Conservation (phyloP, 2,888 invertebrate genomes). For the Lasioglossum lativentre region DNA sequence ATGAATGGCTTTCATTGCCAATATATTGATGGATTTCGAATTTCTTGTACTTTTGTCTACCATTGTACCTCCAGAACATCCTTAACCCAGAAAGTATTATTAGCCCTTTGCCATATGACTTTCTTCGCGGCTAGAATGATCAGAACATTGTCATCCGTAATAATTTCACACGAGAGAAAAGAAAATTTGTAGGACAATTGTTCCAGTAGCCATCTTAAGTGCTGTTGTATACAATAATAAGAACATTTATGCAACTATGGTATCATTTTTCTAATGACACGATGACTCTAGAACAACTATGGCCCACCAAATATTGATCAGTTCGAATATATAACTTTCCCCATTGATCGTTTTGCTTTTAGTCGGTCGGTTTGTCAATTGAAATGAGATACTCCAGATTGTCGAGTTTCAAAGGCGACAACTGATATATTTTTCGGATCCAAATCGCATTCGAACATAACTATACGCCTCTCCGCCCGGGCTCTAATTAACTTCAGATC, state of each 20-base stretch:
- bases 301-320: not conserved
- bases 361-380: not conserved
- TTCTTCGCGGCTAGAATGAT: not conserved
- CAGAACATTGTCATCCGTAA: not conserved
- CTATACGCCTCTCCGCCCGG: constrained; percentile 49
- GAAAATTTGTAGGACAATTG: too few species aligned
- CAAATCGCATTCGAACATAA: constrained; percentile 35
- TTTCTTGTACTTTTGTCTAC: too few species aligned
- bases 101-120: not conserved
- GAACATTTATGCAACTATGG: not conserved
- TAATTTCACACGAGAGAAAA: not conserved
- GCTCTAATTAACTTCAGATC: constrained; percentile 69
- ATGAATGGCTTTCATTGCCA: too few species aligned
- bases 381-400: not conserved
- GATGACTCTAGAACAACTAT: too few species aligned
- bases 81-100: not conserved
- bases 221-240: too few species aligned
- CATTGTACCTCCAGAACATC: too few species aligned
- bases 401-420: not conserved
- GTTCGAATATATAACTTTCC: not conserved
- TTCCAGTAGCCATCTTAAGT: too few species aligned
- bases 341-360: not conserved
- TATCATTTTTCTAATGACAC: not conserved
- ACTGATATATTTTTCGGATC: not conserved
- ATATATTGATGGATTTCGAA: too few species aligned